Percentiles rank a stretch among this genome's conserved stretches.
phyloP scores from a whole-genome alignment of 92 coral and sea anemone genomes.

The Palythoa heliodiscus region DNA sequence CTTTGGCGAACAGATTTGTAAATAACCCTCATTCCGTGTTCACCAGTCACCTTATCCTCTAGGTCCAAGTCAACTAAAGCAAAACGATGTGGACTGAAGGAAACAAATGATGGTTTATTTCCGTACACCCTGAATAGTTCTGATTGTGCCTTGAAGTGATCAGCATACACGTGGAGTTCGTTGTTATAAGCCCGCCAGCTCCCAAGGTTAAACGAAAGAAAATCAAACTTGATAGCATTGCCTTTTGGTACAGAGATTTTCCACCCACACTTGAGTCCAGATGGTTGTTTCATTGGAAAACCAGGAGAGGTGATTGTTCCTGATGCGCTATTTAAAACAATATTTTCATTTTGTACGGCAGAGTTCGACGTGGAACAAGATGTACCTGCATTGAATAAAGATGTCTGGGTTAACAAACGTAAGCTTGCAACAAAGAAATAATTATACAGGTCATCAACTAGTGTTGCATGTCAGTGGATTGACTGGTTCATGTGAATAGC shows the following conservation, averaged over 20 bases:
- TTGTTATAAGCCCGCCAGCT: not conserved
- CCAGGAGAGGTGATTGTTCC: constrained; percentile 39
- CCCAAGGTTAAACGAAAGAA: constrained; percentile 16
- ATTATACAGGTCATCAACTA: no score
- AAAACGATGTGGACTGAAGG: constrained; percentile 15
- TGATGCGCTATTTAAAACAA: not conserved
- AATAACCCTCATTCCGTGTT: constrained; percentile 9
- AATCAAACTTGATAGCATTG: constrained; percentile 14
- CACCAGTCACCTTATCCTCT: constrained; percentile 12
- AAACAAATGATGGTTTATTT: constrained; percentile 2
- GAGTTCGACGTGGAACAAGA: constrained; percentile 30
- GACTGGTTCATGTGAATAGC: no score
- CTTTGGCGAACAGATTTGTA: constrained; percentile 26
- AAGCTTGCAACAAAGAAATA: no score
- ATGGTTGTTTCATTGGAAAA: constrained; percentile 10
- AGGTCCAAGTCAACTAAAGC: constrained; percentile 4
- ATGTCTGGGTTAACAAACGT: not conserved
- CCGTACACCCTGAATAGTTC: not conserved
- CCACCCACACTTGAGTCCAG: constrained; percentile 25
- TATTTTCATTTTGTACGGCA: constrained; percentile 4
- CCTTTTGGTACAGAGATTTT: constrained; percentile 24
- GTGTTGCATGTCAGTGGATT: no score
- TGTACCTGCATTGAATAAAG: not conserved
- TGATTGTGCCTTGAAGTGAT: not conserved
- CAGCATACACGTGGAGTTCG: not conserved